Percentiles rank a stretch among this genome's conserved stretches.
phyloP scores from a whole-genome alignment of 2,888 invertebrate species.

The Timandra comae region DNA sequence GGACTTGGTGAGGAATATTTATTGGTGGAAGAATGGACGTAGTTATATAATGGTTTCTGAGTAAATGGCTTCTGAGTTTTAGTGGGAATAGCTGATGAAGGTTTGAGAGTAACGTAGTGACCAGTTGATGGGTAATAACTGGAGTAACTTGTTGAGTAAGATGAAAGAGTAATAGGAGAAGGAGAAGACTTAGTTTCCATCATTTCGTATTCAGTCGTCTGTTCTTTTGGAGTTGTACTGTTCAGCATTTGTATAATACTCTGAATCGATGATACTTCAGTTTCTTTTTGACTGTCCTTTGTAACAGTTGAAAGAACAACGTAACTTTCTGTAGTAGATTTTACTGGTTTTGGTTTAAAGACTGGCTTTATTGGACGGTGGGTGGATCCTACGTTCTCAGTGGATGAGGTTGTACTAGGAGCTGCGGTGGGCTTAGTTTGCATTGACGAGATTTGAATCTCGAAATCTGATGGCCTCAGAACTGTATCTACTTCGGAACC shows the following conservation, averaged over 20 bases:
- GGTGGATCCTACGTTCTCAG: conserved; percentile 54
- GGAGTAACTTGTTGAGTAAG: conserved; percentile 47
- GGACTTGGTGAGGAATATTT: conserved; percentile 56
- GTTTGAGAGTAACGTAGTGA: conserved; percentile 63
- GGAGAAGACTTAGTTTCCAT: conserved; percentile 65
- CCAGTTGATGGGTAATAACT: conserved; percentile 51
- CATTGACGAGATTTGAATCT: conserved; percentile 65
- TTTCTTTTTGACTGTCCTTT: conserved; percentile 59
- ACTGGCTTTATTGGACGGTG: conserved; percentile 68
- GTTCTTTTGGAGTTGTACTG: conserved; percentile 54
- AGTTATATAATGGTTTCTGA: conserved; percentile 40
- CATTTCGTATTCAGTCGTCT: no score
- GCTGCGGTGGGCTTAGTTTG: conserved; percentile 64
- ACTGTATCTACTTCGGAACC: conserved; percentile 74
- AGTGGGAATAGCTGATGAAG: conserved; percentile 42
- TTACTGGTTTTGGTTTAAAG: conserved; percentile 73
- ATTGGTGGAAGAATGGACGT: conserved; percentile 48
- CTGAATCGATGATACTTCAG: conserved; percentile 63
- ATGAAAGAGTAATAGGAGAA: conserved; percentile 31
- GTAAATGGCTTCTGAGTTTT: conserved; percentile 39
- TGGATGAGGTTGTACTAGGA: conserved; percentile 43
- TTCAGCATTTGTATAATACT: conserved; percentile 82
- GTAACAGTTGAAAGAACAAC: conserved; percentile 76
- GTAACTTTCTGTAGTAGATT: conserved; percentile 65
- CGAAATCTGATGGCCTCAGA: conserved; percentile 69